Conservation (phyloP, 1,140 invertebrate genomes). For the Sycobia sp. region DNA sequence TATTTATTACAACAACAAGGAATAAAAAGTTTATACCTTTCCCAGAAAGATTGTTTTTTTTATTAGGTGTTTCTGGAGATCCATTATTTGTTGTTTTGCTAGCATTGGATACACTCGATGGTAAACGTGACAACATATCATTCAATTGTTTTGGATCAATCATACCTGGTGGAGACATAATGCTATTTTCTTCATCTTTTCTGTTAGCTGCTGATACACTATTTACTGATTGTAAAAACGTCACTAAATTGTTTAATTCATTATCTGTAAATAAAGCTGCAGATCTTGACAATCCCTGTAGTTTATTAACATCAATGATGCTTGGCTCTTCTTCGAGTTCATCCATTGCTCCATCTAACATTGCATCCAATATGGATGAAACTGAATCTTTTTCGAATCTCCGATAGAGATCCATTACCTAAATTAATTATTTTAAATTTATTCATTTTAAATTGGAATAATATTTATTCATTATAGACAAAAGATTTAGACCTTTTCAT, state of each 20-base stretch:
- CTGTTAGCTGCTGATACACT: not conserved
- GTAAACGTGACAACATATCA: slow-evolving; percentile 53
- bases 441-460: not conserved
- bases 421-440: not conserved
- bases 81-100: slow-evolving; percentile 45
- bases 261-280: slow-evolving; percentile 72
- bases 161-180: not conserved
- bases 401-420: slow-evolving; percentile 71
- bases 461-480: too few relatives aligned
- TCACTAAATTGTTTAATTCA: slow-evolving; percentile 70
- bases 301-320: slow-evolving; percentile 64
- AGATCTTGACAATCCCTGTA: slow-evolving; percentile 67
- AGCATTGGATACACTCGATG: slow-evolving; percentile 36
- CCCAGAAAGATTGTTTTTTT: slow-evolving; percentile 48
- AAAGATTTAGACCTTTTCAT: too few relatives aligned
- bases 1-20: too few relatives aligned
- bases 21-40: slow-evolving; percentile 47
- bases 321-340: slow-evolving; percentile 63
- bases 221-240: slow-evolving; percentile 55
- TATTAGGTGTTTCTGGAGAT: slow-evolving; percentile 46
- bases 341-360: slow-evolving; percentile 68
- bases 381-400: slow-evolving; percentile 80
- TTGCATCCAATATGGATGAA: slow-evolving; percentile 73
- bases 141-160: slow-evolving; percentile 49
- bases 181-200: slow-evolving; percentile 22